Evolutionary conservation across 2,113 vertebrate species (phyloP), one percentile per base, ranked within the genome.

Genomic region (Varanus komodoensis): DNA sequence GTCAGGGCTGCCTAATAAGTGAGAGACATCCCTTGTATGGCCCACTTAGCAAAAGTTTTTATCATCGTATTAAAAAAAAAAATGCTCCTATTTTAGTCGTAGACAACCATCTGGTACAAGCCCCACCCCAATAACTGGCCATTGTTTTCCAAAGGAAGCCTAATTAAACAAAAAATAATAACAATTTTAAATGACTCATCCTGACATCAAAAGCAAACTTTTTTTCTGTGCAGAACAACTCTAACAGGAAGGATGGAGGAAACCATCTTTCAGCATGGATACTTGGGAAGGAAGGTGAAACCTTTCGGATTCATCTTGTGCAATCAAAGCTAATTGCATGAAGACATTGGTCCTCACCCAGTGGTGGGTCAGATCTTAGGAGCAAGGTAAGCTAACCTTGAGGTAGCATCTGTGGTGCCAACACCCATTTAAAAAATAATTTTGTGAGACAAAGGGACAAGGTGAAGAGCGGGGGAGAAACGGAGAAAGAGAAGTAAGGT

Each of bases 131-230:
- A 50, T 52, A 71, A 61, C 48, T 57, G 50, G 32, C 23, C 67
- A 54, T 79, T 79, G 82, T 71, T 88, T 86, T 8, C 48, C n/a
- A 85, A 88, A 88, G 61, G 77, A 27, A 88, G 81, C 68, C 61
- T 52, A 88, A 80, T 52, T 81, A 69, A 86, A 48, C 9, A 89
- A 89, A 80, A 32, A 44, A 3, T 5, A 89, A 75, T 50, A 80
- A 52, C 57, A 38, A 74, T 52, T 61, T 29, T 8, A 52, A 52
- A 14, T 15, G 75, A 79, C 52, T 34, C 74, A 85, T 44, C n/a
- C 25, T 69, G 64, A 71, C 61, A 80, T 69, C 64, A 71, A 71
- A 54, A 84, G 71, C 12, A 84, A 90, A 29, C 57, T n/a, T 29
- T 27, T 57, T 17, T 19, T 50, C 23, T 7, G 21, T 79, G 6